These are phyloP conservation scores for Drosophila antonietae DNA, from an alignment of 2,888 invertebrate species.

Conservation along the genomic window DNA sequence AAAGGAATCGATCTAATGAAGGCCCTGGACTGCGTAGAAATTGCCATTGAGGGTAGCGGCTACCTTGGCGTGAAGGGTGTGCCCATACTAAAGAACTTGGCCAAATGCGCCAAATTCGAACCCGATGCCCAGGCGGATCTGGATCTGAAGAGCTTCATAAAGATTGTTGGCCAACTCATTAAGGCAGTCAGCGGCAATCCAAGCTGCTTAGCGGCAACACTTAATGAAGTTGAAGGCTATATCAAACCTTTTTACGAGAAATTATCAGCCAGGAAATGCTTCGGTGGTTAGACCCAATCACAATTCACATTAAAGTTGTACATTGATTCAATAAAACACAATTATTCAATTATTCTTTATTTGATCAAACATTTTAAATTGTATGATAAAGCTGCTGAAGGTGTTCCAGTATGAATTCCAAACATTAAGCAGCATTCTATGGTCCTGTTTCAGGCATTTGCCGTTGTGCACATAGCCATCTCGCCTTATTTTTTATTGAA, in stretches of 20 bases:
- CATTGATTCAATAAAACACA: too few relatives aligned
- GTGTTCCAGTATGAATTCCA: too few relatives aligned
- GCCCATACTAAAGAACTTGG: background rate
- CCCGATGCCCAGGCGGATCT: background rate
- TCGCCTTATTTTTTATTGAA: too few relatives aligned
- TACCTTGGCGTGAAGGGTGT: background rate
- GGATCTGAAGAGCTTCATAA: background rate
- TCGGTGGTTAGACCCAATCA: background rate
- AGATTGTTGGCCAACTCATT: background rate
- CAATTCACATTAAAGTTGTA: background rate
- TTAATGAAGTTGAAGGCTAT: background rate
- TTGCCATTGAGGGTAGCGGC: background rate
- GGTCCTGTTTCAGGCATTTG: too few relatives aligned
- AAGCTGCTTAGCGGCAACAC: background rate
- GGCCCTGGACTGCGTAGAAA: background rate
- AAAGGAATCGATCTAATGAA: conserved; percentile 1
- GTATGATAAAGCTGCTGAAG: too few relatives aligned
- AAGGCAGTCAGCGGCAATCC: background rate
- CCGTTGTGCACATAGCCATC: too few relatives aligned
- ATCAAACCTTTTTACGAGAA: background rate
- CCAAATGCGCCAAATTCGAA: background rate
- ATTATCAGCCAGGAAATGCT: background rate
- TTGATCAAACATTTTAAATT: too few relatives aligned
- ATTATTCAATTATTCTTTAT: too few relatives aligned
- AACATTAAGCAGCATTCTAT: too few relatives aligned